Base-by-base conservation (phyloP, 1,140 invertebrate genomes). In the Drosophila oshimai region DNA sequence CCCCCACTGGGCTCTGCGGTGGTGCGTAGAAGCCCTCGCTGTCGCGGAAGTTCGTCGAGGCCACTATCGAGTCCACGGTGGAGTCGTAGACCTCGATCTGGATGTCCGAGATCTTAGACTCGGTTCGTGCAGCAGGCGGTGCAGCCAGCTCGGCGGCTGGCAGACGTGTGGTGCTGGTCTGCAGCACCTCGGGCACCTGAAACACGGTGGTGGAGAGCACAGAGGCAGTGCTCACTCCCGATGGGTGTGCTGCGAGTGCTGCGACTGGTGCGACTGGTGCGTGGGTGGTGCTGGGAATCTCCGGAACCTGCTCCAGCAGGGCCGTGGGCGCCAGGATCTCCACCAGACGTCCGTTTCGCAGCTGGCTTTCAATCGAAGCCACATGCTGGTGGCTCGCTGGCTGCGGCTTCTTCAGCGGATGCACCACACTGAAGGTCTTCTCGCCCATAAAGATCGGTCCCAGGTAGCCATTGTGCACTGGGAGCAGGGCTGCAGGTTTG, bases 71-170 rank as follows among this genome's bases (percentile, higher is more conserved):
- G 13, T 90, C 89, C 24, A 90, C 72, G 0, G 89, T 90, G 4
- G 89, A 90, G 39, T 90, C 89, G 3, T 90, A 90, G 0, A 90
- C 89, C n/a, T 90, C 89, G 6, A 90, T 90, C 49, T 90, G 89
- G 15, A 90, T 90, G 20, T 90, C 89, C 0, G 89, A 90, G 20
- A 90, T 90, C 49, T 89, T 90, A 7, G 89, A 90, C 13, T 90
- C 89, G 5, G 69, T 89, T 18, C 79, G 87, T n/a, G n/a, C n/a
- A n/a, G n/a, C n/a, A 2, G 61, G 61, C 15, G 65, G 50, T 36
- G 45, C 33, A 22, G 12, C 24, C 20, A 34, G 7, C 28, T 71
- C 45, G 2, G 9, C 36, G 15, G 29, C 36, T 50, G 47, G n/a
- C 65, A 78, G 2, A 31, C 79, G 61, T 34, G 45, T 81, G 20